A percentile compares a stretch with the other conserved stretches of the same genome.
Evolutionary conservation across 2,797 vertebrate genomes (phyloP).

Genomic region (Bufotes viridis): DNA sequence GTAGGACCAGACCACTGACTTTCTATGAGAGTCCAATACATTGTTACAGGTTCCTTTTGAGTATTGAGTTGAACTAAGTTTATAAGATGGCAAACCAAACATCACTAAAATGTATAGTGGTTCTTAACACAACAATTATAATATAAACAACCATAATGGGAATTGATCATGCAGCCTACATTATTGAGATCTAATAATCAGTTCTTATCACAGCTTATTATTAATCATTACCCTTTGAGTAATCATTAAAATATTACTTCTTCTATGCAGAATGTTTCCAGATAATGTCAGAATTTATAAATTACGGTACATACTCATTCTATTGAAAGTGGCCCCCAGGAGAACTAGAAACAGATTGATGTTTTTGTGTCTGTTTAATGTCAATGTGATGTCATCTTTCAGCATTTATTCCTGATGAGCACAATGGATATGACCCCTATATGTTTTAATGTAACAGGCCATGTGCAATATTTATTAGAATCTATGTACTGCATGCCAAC

Average conservation of each 20-base stretch:
- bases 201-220: not conserved
- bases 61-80: not conserved
- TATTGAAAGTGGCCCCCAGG: conserved; percentile 18
- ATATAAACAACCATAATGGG: not conserved
- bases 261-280: conserved; percentile 31
- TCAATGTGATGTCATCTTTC: conserved; percentile 40
- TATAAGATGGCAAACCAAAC: not conserved
- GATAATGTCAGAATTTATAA: conserved; percentile 15
- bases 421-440: conserved; percentile 31
- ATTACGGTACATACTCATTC: not conserved
- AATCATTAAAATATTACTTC: not conserved
- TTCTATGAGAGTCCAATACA: not conserved
- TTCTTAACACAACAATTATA: not conserved
- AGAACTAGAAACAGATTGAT: conserved; percentile 48
- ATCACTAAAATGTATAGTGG: not conserved
- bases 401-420: conserved; percentile 35
- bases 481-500: conserved; percentile 22
- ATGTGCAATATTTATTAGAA: conserved; percentile 31
- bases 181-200: not conserved
- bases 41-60: not conserved
- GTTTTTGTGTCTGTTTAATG: conserved; percentile 31
- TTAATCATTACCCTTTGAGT: not conserved
- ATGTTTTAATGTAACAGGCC: conserved; percentile 20
- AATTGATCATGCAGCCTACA: not conserved
- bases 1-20: too few relatives aligned